Evolutionary conservation across 2,797 vertebrate species (phyloP), one percentile per base, ranked within the genome.

Genomic region (Salmo trutta): DNA sequence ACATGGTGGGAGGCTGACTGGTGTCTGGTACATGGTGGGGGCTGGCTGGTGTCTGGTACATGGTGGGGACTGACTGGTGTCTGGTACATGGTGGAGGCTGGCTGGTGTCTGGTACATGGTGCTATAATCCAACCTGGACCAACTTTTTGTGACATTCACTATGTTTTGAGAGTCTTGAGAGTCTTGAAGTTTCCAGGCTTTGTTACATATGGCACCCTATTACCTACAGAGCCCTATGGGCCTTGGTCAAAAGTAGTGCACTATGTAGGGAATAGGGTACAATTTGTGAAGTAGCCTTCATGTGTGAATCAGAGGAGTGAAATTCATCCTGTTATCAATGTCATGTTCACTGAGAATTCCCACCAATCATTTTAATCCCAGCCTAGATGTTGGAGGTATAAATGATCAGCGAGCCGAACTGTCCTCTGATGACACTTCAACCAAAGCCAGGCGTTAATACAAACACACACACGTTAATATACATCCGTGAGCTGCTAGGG

Each of bases 111-210:
- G 6, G 36, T 7, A 6, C 36, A 33, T 5, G 33, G 5, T 5
- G 36, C 33, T 74, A 77, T 12, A 85, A 85, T 80, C 80, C 85
- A 84, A 86, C 74, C 79, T 59, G 17, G 65, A 74, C 69, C 76
- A 75, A 79, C 76, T 75, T 6, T 59, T 76, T 82, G 71, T 79
- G 88, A 79, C 76, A 90, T 88, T 76, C 73, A 81, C 87, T 81
- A 81, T 77, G 75, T 75, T 41, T 24, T 24, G n/a, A n/a, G n/a
- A n/a, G n/a, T n/a, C n/a, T 8, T 10, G 36, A 41, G 36, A 41
- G 1, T 3, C 2, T 47, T 12, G 7, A 12, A 47, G 8, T 2
- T 47, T 47, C 10, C 10, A 47, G 41, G 41, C 41, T 47, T 47
- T 47, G 41, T 3, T 47, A 2, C 41, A 47, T 0, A 47, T 47